phyloP scores from a whole-genome alignment of 2,888 invertebrate genomes.

The Perdita meconis region DNA sequence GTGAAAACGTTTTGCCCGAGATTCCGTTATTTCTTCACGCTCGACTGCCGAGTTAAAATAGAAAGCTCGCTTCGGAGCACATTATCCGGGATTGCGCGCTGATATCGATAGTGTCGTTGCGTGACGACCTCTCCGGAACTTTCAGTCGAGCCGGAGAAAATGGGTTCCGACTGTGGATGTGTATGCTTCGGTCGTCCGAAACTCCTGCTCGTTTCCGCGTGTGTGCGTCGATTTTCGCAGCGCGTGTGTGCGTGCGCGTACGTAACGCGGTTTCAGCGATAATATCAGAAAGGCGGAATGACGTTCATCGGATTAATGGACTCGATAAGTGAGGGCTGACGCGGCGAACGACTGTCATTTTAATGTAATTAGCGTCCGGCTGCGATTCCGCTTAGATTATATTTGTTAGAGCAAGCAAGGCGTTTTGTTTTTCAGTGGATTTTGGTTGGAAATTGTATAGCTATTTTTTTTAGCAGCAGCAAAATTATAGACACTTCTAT shows the following conservation, averaged over 20 bases:
- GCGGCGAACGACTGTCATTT: conserved; percentile 3
- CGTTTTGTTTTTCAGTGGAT: too few relatives aligned
- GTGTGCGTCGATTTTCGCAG: too few relatives aligned
- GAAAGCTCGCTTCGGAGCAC: conserved; percentile 32
- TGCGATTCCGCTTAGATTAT: neutral
- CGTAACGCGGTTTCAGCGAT: conserved; percentile 12
- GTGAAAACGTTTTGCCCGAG: conserved; percentile 59
- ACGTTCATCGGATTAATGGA: conserved; percentile 44
- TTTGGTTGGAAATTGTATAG: too few relatives aligned
- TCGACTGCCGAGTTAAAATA: conserved; percentile 43
- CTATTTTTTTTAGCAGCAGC: too few relatives aligned
- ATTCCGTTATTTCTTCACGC: conserved; percentile 51
- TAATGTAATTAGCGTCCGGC: conserved; percentile 32
- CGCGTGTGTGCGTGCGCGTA: neutral
- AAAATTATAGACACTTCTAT: too few relatives aligned
- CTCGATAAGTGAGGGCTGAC: conserved; percentile 18
- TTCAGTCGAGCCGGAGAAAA: conserved; percentile 10
- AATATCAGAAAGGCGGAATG: conserved; percentile 18
- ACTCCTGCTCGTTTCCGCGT: neutral
- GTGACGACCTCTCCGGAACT: conserved; percentile 13
- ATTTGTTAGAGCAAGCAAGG: too few relatives aligned
- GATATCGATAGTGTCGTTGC: conserved; percentile 53
- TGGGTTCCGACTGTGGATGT: conserved; percentile 25
- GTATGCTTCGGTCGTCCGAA: conserved; percentile 10
- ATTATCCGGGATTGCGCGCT: conserved; percentile 49